Evolutionary conservation across 2,113 vertebrate species (phyloP).

Genomic region (Micronisus gabar): DNA sequence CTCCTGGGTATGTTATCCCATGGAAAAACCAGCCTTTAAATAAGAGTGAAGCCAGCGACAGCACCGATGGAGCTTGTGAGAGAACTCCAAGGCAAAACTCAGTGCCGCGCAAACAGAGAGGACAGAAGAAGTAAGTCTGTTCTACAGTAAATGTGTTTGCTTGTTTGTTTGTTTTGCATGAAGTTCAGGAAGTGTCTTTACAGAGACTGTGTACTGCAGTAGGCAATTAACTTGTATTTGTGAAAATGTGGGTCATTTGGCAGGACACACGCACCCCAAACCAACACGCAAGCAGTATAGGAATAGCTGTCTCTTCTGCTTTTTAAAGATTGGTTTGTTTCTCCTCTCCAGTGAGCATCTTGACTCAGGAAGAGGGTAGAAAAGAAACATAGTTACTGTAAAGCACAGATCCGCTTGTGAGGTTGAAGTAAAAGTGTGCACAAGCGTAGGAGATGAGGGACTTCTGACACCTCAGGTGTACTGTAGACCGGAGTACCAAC

Average conservation of each 20-base stretch:
- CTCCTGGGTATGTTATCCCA: constrained; percentile 82
- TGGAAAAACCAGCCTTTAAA: constrained; percentile 82
- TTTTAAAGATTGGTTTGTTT: neutral
- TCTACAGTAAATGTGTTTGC: rapidly evolving
- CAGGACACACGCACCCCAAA: too few species aligned
- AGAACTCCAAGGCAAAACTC: constrained; percentile 69
- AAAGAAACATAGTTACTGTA: neutral
- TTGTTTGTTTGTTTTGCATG: neutral
- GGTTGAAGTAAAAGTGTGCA: neutral
- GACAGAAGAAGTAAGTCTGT: constrained; percentile 80
- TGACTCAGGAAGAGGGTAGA: neutral
- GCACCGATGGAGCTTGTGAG: constrained; percentile 74
- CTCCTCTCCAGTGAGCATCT: neutral
- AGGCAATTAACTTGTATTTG: neutral
- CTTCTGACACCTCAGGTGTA: rapidly evolving
- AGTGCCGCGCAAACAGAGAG: constrained; percentile 72
- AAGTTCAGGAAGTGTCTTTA: neutral
- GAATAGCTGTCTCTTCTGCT: neutral
- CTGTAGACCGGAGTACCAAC: neutral
- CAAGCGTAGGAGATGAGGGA: neutral
- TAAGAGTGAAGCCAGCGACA: constrained; percentile 78
- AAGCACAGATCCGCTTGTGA: neutral
- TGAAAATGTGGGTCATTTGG: neutral
- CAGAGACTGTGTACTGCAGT: neutral
- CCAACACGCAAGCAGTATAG: rapidly evolving